Evolutionary conservation across 2,113 vertebrate genomes (phyloP).

Genomic region (Laticauda colubrina): DNA sequence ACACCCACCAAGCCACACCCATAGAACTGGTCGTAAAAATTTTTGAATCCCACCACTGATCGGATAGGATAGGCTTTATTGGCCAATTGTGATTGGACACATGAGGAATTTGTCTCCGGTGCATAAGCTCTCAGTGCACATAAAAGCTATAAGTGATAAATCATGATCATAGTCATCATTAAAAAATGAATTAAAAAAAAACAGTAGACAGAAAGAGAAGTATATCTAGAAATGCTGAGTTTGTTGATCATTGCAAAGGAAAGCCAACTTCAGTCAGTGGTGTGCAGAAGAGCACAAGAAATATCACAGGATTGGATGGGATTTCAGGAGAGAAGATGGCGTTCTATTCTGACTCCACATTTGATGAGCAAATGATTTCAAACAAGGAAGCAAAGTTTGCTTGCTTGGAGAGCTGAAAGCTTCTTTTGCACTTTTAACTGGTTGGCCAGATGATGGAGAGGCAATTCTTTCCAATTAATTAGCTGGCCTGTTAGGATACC

Average conservation of each 20-base stretch:
- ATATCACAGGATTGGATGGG: background rate
- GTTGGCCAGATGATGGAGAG: background rate
- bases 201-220: background rate
- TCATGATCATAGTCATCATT: no score
- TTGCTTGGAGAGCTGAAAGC: background rate
- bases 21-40: no score
- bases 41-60: no score
- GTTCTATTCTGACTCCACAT: background rate
- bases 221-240: background rate
- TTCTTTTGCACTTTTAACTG: background rate
- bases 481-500: background rate
- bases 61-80: no score
- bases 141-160: no score
- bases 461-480: conserved; percentile 3
- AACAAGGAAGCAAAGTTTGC: background rate
- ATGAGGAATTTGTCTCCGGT: no score
- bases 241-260: background rate
- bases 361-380: background rate
- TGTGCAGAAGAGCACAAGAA: background rate
- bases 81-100: no score
- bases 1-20: no score
- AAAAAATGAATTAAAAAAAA: no score
- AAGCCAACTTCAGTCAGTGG: background rate
- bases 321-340: background rate
- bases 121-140: no score